These are phyloP conservation scores for Todus mexicanus DNA, from an alignment of 2,797 vertebrate genomes.

Conservation along the genomic window DNA sequence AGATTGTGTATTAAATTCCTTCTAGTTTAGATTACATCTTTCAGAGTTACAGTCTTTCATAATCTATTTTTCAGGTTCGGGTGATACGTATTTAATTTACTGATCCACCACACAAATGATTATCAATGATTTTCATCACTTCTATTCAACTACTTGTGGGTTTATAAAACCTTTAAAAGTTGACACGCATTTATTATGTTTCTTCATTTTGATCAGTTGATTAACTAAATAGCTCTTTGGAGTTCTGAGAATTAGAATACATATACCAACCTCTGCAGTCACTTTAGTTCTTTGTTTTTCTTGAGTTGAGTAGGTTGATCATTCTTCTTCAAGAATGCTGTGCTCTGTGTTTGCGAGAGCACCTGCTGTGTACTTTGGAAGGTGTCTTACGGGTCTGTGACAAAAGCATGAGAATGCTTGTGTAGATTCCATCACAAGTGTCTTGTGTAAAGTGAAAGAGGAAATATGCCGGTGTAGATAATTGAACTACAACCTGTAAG, in stretches of 20 bases:
- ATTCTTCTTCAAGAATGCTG: neutral
- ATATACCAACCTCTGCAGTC: neutral
- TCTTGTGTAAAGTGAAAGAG: neutral
- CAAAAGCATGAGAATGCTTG: neutral
- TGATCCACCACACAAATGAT: neutral
- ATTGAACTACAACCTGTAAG: accelerated
- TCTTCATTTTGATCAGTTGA: neutral
- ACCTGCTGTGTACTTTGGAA: neutral
- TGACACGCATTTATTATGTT: neutral
- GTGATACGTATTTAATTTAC: neutral
- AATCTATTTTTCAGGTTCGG: neutral
- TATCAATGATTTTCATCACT: neutral
- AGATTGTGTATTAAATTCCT: neutral
- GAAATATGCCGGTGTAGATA: accelerated
- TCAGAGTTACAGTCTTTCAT: neutral
- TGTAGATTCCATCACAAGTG: neutral
- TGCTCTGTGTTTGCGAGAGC: neutral
- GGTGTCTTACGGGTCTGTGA: neutral
- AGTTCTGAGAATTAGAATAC: neutral
- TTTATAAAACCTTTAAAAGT: neutral
- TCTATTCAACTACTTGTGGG: neutral
- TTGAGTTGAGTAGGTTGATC: neutral
- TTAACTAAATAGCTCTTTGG: neutral
- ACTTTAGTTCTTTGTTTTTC: neutral
- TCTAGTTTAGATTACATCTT: neutral